Evolutionary conservation across 2,113 vertebrate genomes (phyloP).

Genomic region (Thunnus thynnus): DNA sequence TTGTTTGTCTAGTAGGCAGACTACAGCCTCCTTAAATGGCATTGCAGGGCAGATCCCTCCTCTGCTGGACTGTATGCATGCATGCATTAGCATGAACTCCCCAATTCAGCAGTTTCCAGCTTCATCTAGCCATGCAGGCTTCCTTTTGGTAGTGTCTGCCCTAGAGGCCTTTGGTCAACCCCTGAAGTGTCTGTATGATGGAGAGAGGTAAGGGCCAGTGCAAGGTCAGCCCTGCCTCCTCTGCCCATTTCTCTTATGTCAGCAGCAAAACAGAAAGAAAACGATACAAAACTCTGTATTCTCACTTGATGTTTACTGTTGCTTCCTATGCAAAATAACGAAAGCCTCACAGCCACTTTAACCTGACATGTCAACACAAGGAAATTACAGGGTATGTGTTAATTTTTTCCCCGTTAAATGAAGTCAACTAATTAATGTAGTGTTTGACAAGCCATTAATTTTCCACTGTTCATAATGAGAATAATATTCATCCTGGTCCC

Average conservation of each 20-base stretch:
- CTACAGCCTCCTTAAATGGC: slow-evolving; percentile 16
- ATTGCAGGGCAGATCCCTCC: neutral
- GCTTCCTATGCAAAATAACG: slow-evolving; percentile 2
- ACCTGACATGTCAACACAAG: slow-evolving; percentile 8
- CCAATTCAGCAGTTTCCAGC: slow-evolving; percentile 51
- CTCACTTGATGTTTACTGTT: neutral
- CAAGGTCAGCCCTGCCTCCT: slow-evolving; percentile 66
- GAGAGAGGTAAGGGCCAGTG: slow-evolving; percentile 62
- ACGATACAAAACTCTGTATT: neutral
- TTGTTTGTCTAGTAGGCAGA: slow-evolving; percentile 26
- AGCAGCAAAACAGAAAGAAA: slow-evolving; percentile 21
- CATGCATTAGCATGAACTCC: slow-evolving; percentile 32
- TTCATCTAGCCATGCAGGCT: slow-evolving; percentile 36
- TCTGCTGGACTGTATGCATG: slow-evolving; percentile 26
- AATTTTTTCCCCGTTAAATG: slow-evolving; percentile 34
- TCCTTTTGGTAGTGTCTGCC: slow-evolving; percentile 34
- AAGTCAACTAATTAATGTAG: slow-evolving; percentile 60
- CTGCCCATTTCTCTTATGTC: slow-evolving; percentile 47
- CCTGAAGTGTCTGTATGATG: slow-evolving; percentile 65
- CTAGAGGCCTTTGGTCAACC: slow-evolving; percentile 55
- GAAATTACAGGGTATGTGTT: slow-evolving; percentile 27
- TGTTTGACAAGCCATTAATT: slow-evolving; percentile 76
- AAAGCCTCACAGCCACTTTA: slow-evolving; percentile 21
- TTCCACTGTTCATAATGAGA: slow-evolving; percentile 68
- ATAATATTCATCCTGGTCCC: slow-evolving; percentile 64